Percentiles rank a stretch among this genome's conserved stretches.
These are phyloP conservation scores for Morone chrysops DNA, from an alignment of 2,113 vertebrate species.

Conservation along the genomic window DNA sequence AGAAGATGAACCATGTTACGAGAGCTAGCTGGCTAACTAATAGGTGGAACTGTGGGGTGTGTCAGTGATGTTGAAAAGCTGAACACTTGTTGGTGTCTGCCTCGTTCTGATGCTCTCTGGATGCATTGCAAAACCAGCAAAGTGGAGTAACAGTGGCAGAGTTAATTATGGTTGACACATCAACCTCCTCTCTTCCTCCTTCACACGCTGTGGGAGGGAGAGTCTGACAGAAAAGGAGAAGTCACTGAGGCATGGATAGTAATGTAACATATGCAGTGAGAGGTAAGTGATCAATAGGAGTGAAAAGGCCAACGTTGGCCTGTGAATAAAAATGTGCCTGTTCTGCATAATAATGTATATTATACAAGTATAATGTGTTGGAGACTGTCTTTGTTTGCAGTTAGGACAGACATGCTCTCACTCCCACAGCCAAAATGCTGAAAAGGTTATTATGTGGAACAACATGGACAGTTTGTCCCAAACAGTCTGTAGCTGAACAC, in stretches of 20 bases:
- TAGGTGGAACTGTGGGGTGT: not conserved
- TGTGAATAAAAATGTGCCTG: not conserved
- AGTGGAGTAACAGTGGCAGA: constrained; percentile 61
- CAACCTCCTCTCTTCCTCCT: constrained; percentile 17
- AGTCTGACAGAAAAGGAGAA: constrained; percentile 31
- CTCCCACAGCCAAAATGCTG: not conserved
- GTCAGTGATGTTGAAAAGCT: not conserved
- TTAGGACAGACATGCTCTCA: not conserved
- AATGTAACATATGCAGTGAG: constrained; percentile 13
- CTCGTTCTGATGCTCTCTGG: constrained; percentile 2
- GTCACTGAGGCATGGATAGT: not conserved
- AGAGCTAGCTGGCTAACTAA: no score
- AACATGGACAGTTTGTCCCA: not conserved
- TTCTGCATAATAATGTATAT: not conserved
- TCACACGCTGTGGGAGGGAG: constrained; percentile 16
- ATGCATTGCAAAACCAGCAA: constrained; percentile 45
- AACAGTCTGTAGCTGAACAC: not conserved
- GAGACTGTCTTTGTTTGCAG: not conserved
- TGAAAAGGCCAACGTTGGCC: constrained; percentile 27
- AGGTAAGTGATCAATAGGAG: constrained; percentile 28
- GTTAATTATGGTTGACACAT: constrained; percentile 73
- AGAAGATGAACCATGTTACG: not conserved
- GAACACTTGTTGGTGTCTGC: constrained; percentile 3
- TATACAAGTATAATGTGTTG: not conserved
- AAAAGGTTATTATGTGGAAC: not conserved